Percentiles rank a stretch among this genome's conserved stretches.
These are phyloP conservation scores for Eulimnadia texana DNA, from an alignment of 1,140 invertebrate species.

Conservation along the genomic window DNA sequence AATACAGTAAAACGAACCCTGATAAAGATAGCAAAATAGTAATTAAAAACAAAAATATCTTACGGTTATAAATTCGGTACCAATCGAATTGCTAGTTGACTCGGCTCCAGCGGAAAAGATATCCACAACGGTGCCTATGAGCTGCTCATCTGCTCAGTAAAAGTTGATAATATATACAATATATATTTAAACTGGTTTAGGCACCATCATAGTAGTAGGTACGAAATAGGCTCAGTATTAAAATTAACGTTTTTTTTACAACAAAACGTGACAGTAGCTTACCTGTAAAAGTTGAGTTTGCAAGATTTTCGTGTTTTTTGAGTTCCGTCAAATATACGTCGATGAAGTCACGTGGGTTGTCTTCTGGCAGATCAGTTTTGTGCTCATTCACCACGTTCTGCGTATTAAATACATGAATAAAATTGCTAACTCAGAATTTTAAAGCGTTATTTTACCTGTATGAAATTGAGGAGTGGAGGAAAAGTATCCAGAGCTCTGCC, in stretches of 20 bases:
- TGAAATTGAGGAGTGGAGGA: conserved; percentile 9
- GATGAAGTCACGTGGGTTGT: conserved; percentile 51
- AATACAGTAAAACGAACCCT: conserved; percentile 40
- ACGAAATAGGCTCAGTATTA: not conserved
- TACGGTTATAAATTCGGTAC: not conserved
- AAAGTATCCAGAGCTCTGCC: conserved; percentile 12
- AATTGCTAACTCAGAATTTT: not conserved
- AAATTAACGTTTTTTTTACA: conserved; percentile 2
- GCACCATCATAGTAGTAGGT: not conserved
- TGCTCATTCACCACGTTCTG: conserved; percentile 44
- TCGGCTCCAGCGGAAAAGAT: conserved; percentile 46
- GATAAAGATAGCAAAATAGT: not conserved
- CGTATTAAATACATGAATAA: conserved; percentile 11
- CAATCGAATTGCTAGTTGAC: conserved; percentile 41
- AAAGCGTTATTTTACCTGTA: not conserved
- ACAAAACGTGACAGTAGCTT: not conserved
- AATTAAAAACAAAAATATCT: not conserved
- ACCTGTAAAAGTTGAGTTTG: conserved; percentile 34
- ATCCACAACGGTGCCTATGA: conserved; percentile 41
- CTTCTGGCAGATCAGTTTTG: conserved; percentile 27
- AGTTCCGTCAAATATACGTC: conserved; percentile 60
- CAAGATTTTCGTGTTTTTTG: conserved; percentile 27
- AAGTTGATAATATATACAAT: no score
- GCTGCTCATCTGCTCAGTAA: conserved; percentile 52
- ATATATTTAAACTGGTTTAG: no score